Percentiles rank a stretch among this genome's conserved stretches.
Conservation (phyloP, 2,888 invertebrate species). For the Lithophane leautieri region DNA sequence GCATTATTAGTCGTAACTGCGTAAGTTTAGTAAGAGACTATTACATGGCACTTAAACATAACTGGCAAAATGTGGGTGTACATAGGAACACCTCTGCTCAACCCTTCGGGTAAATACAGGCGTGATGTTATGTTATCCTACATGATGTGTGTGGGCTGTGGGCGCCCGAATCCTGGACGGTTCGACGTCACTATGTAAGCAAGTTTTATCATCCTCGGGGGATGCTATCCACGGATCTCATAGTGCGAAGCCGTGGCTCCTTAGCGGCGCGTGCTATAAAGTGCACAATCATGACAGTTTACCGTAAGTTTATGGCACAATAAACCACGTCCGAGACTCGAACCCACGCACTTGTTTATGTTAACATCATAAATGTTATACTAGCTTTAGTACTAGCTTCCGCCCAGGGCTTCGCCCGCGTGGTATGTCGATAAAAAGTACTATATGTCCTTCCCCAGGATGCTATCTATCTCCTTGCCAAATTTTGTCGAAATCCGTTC, state of each 20-base stretch:
- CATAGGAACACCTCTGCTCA: too few species aligned
- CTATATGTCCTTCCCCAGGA: too few species aligned
- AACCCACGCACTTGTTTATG: constrained; percentile 27
- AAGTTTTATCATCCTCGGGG: constrained; percentile 1
- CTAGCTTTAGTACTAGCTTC: too few species aligned
- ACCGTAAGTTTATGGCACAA: constrained; percentile 34
- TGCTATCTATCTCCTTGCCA: too few species aligned
- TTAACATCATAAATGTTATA: constrained; percentile 26
- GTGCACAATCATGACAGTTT: constrained; percentile 36
- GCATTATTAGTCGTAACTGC: not conserved
- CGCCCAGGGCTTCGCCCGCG: too few species aligned
- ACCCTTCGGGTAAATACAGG: too few species aligned
- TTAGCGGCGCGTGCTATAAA: constrained; percentile 18
- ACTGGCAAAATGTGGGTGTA: too few species aligned
- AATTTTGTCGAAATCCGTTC: too few species aligned
- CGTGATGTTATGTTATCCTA: not conserved
- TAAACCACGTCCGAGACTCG: constrained; percentile 30
- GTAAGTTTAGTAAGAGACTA: not conserved
- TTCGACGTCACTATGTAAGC: not conserved
- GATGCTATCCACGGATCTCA: not conserved
- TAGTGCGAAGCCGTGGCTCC: constrained; percentile 15
- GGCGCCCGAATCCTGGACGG: not conserved
- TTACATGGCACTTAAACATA: too few species aligned
- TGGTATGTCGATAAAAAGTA: too few species aligned
- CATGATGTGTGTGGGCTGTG: not conserved